These are phyloP conservation scores for Myotis pilosus DNA, from an alignment of 2,797 vertebrate species.

Conservation along the genomic window DNA sequence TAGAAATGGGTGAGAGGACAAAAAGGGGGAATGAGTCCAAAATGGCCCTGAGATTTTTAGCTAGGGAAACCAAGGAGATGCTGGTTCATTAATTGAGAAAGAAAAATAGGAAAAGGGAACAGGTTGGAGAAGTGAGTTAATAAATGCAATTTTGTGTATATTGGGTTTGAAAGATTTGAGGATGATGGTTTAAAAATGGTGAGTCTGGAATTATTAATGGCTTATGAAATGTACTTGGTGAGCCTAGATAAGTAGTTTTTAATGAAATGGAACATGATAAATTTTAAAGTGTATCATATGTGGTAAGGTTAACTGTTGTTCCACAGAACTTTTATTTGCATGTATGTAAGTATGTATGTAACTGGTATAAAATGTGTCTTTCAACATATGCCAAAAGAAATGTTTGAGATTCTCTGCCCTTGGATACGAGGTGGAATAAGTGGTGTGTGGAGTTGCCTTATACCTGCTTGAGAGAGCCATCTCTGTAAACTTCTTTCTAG, in stretches of 20 bases:
- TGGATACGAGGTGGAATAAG: neutral
- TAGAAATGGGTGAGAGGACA: neutral
- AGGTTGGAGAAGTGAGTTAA: neutral
- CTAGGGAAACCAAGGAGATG: neutral
- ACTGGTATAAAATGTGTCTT: neutral
- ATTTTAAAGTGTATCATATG: neutral
- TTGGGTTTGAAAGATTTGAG: neutral
- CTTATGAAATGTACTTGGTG: neutral
- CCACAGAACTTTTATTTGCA: neutral
- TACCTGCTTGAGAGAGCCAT: neutral
- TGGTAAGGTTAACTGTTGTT: neutral
- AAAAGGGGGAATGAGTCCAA: neutral
- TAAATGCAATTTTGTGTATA: neutral
- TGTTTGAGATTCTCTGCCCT: neutral
- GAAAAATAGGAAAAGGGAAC: neutral
- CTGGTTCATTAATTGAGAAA: neutral
- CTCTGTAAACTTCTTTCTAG: neutral
- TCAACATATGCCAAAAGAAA: neutral
- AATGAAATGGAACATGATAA: neutral
- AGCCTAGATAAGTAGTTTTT: neutral
- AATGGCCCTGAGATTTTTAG: neutral
- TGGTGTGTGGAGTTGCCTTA: neutral
- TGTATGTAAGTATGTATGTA: neutral
- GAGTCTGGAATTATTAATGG: neutral
- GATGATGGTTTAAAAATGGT: neutral